These are phyloP conservation scores for Pseudomyrmex concolor DNA, from an alignment of 1,140 invertebrate species.

Conservation along the genomic window DNA sequence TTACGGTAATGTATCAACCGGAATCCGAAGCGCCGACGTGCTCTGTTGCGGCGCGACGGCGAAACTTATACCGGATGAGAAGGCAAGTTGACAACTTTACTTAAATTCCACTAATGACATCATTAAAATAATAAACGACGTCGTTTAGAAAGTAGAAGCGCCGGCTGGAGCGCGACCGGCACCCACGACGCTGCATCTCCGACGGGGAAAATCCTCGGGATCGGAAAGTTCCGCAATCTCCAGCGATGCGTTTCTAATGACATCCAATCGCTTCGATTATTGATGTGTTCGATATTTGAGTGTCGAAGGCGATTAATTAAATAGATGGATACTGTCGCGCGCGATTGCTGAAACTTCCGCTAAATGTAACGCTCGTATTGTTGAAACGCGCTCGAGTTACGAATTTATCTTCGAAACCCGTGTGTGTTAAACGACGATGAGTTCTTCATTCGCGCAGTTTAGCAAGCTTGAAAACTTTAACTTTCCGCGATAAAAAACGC, in stretches of 20 bases:
- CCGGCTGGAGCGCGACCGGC: conserved; percentile 18
- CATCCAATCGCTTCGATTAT: conserved; percentile 19
- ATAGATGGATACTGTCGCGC: neutral
- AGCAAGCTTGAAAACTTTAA: neutral
- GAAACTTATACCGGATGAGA: conserved; percentile 59
- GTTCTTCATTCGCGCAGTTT: neutral
- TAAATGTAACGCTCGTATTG: neutral
- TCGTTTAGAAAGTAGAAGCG: conserved; percentile 69
- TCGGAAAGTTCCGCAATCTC: conserved; percentile 14
- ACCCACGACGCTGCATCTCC: neutral
- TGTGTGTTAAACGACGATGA: no score
- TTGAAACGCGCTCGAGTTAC: neutral
- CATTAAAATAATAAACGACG: conserved; percentile 79
- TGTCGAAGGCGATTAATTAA: conserved; percentile 16
- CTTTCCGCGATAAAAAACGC: no score
- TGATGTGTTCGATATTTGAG: conserved; percentile 40
- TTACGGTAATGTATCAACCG: conserved; percentile 27
- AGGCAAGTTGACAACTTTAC: conserved; percentile 72
- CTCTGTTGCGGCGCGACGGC: conserved; percentile 21
- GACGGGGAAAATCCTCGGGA: neutral
- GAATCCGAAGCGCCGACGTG: conserved; percentile 2
- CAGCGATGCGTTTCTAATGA: conserved; percentile 8
- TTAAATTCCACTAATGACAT: conserved; percentile 78
- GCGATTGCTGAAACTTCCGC: conserved; percentile 9
- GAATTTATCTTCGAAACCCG: no score